These are phyloP conservation scores for Balaenoptera acutorostrata DNA, from an alignment of 2,113 vertebrate species.

Conservation along the genomic window DNA sequence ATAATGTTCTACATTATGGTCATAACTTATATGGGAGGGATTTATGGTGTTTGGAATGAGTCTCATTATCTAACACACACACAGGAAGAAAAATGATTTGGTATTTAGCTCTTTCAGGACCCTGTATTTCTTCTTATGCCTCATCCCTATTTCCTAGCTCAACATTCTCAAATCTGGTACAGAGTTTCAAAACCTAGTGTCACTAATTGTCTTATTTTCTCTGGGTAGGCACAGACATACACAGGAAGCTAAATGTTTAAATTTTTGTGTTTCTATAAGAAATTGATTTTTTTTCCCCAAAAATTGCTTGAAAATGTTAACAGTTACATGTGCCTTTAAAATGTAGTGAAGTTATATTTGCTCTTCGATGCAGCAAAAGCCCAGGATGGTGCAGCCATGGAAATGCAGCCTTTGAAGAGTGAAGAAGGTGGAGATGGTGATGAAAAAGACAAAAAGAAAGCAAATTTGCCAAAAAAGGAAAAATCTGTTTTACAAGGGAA, in stretches of 20 bases:
- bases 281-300: neutral
- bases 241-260: neutral
- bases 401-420: conserved; percentile 99
- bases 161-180: neutral
- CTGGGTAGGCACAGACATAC: neutral
- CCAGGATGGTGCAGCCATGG: conserved; percentile 98
- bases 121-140: neutral
- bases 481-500: conserved; percentile 99
- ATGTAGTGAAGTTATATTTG: conserved; percentile 10
- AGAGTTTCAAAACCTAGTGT: neutral
- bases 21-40: neutral
- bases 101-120: conserved; percentile 10
- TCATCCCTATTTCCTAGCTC: neutral
- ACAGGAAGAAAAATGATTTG: neutral
- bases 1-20: neutral
- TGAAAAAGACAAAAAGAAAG: conserved; percentile 92
- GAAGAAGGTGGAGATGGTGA: conserved; percentile 93
- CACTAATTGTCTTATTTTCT: neutral
- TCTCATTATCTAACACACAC: neutral
- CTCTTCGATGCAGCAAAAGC: conserved; percentile 89
- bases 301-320: neutral
- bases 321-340: neutral
- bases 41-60: neutral
- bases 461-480: conserved; percentile 96
- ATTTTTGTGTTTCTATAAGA: conserved; percentile 1